These are phyloP conservation scores for Lycaon pictus DNA, from an alignment of 2,113 vertebrate genomes.

Conservation along the genomic window DNA sequence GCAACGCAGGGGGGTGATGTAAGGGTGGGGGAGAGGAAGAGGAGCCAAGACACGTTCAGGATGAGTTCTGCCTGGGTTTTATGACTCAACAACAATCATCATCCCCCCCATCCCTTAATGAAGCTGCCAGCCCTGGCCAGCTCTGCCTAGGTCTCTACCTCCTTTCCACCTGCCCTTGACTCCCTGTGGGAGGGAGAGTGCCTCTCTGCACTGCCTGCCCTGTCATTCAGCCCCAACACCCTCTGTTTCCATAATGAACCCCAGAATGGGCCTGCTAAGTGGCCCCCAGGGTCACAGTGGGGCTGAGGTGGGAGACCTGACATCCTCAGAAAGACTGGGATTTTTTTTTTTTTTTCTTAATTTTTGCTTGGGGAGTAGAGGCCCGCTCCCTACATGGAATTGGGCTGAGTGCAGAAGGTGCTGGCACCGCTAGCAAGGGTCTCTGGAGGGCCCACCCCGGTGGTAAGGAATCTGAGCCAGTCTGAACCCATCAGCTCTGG, in stretches of 20 bases:
- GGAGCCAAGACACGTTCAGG: background rate
- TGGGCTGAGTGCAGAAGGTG: background rate
- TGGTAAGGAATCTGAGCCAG: background rate
- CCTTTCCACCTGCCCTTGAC: background rate
- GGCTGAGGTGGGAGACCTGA: background rate
- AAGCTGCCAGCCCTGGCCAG: background rate
- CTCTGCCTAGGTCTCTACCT: background rate
- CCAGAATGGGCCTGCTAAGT: background rate
- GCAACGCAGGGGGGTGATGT: background rate
- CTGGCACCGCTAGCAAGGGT: background rate
- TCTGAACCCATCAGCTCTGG: background rate
- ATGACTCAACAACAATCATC: background rate
- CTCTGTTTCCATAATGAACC: background rate
- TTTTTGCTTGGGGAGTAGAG: background rate
- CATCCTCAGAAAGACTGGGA: background rate
- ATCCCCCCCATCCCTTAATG: background rate
- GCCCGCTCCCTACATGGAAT: background rate
- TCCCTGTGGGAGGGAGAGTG: background rate
- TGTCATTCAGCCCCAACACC: slow-evolving; percentile 12
- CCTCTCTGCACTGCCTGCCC: fast-evolving
- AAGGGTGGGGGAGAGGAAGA: background rate
- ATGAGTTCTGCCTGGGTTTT: background rate
- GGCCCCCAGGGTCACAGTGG: background rate
- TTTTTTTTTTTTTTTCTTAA: slow-evolving; percentile 13
- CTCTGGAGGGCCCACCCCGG: background rate